Evolutionary conservation across 1,140 invertebrate species (phyloP).

Genomic region (Heliconius hewitsoni): DNA sequence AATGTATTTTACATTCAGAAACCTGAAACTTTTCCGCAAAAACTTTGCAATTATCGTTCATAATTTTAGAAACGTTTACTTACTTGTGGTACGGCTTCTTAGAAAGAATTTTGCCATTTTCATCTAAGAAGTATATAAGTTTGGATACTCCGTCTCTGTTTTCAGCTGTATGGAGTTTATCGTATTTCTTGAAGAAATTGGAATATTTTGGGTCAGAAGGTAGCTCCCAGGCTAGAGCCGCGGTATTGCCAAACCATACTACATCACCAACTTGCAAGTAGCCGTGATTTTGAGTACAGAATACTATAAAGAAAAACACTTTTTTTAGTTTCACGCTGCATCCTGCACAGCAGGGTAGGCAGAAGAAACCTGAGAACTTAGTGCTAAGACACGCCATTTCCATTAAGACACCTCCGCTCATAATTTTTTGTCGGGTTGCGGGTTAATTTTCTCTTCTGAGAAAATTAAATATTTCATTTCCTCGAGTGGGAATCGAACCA

Average conservation of each 20-base stretch:
- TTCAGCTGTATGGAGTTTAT: slow-evolving; percentile 47
- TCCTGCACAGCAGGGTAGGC: not conserved
- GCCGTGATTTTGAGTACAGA: slow-evolving; percentile 65
- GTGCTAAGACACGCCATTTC: not conserved
- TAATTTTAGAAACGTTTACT: slow-evolving; percentile 26
- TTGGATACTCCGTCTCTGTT: slow-evolving; percentile 59
- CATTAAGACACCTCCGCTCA: not conserved
- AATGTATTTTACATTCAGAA: not conserved
- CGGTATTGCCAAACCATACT: slow-evolving; percentile 86
- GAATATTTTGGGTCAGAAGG: slow-evolving; percentile 82
- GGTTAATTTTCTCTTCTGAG: too few species aligned
- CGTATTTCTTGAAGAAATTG: slow-evolving; percentile 56
- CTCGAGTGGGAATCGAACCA: too few species aligned
- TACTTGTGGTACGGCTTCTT: slow-evolving; percentile 63
- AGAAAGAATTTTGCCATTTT: slow-evolving; percentile 61
- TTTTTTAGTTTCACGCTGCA: not conserved
- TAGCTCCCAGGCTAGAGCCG: slow-evolving; percentile 88
- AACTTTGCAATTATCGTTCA: not conserved
- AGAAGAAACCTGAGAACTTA: not conserved
- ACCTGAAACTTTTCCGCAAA: not conserved
- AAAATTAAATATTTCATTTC: too few species aligned
- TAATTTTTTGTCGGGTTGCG: not conserved
- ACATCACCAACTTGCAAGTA: slow-evolving; percentile 77
- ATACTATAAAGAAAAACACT: slow-evolving; percentile 46
- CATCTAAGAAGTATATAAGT: slow-evolving; percentile 64